phyloP scores from a whole-genome alignment of 2,797 vertebrate genomes.

The Catharus ustulatus region DNA sequence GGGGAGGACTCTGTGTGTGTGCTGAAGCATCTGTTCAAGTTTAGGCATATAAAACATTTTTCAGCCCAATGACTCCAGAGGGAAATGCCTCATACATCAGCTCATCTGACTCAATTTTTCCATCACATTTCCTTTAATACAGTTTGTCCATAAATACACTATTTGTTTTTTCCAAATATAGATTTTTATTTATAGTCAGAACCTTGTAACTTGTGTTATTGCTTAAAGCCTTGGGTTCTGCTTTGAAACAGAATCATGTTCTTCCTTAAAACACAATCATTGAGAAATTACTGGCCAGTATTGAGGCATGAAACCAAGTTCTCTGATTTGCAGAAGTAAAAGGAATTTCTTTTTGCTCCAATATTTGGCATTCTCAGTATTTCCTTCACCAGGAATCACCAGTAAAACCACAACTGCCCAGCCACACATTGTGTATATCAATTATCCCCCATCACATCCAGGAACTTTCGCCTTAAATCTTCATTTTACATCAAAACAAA shows the following conservation, averaged over 20 bases:
- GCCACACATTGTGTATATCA: accelerated
- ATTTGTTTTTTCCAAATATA: conserved; percentile 49
- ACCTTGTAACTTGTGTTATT: background rate
- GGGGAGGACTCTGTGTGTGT: background rate
- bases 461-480: background rate
- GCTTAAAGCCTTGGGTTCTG: background rate
- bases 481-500: background rate
- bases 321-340: background rate
- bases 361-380: accelerated
- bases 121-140: conserved; percentile 68
- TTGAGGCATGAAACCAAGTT: background rate
- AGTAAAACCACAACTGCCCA: background rate
- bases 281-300: background rate
- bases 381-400: background rate
- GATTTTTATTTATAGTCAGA: conserved; percentile 55
- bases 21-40: conserved; percentile 66
- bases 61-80: conserved; percentile 62
- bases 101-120: conserved; percentile 77
- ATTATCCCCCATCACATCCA: background rate
- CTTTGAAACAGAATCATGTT: background rate
- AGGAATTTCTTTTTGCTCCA: background rate
- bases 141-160: conserved; percentile 48
- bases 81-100: conserved; percentile 70
- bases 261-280: background rate
- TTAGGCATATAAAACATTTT: conserved; percentile 69